Percentiles rank a stretch among this genome's conserved stretches.
Evolutionary conservation across 2,888 invertebrate species (phyloP).

Genomic region (Limulus polyphemus): DNA sequence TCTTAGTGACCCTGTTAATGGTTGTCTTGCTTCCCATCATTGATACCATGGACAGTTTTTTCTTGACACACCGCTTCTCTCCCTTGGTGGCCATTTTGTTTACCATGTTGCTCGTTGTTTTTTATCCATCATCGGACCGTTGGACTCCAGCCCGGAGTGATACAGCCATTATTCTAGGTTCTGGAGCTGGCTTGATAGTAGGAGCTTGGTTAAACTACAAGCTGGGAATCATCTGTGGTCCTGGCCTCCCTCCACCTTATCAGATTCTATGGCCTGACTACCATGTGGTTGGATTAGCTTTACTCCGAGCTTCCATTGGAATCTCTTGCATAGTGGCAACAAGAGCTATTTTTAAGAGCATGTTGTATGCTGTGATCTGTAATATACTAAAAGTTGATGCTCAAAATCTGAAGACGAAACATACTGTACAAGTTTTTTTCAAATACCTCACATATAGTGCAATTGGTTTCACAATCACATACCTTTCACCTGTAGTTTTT

Average conservation of each 20-base stretch:
- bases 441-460: slow-evolving; percentile 68
- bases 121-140: slow-evolving; percentile 65
- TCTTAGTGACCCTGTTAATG: slow-evolving; percentile 54
- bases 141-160: slow-evolving; percentile 88
- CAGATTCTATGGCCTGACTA: slow-evolving; percentile 64
- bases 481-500: slow-evolving; percentile 64
- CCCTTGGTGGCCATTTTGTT: slow-evolving; percentile 47
- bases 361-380: slow-evolving; percentile 56
- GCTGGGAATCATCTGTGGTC: slow-evolving; percentile 45
- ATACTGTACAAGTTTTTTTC: slow-evolving; percentile 62
- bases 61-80: slow-evolving; percentile 53
- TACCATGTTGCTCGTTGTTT: slow-evolving; percentile 53
- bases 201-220: slow-evolving; percentile 78
- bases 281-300: slow-evolving; percentile 50
- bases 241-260: slow-evolving; percentile 55
- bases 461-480: slow-evolving; percentile 65
- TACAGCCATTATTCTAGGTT: slow-evolving; percentile 73
- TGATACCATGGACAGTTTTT: slow-evolving; percentile 56
- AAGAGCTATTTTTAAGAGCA: slow-evolving; percentile 51
- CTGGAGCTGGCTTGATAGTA: slow-evolving; percentile 59
- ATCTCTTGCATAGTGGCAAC: slow-evolving; percentile 59
- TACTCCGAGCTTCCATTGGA: slow-evolving; percentile 60
- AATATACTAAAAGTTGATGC: slow-evolving; percentile 54
- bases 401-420: slow-evolving; percentile 43
- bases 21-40: slow-evolving; percentile 59